Conservation (phyloP, 2,797 vertebrate genomes). For the Sorex maritimensis region DNA sequence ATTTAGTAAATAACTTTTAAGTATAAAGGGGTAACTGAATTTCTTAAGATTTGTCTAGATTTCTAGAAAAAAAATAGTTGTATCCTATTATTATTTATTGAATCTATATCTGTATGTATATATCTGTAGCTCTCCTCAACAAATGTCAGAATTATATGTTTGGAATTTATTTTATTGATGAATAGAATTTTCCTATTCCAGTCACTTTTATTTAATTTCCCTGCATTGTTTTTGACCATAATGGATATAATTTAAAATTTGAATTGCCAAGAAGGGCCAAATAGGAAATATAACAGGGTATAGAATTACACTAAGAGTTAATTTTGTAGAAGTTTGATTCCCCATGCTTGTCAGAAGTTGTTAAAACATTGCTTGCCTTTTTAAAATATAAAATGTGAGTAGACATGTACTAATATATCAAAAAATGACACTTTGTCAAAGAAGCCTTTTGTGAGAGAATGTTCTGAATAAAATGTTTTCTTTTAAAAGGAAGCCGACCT, state of each 20-base stretch:
- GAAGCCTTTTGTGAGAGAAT: slow-evolving; percentile 81
- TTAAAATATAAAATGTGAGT: slow-evolving; percentile 78
- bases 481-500: slow-evolving; percentile 75
- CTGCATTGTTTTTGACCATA: slow-evolving; percentile 47
- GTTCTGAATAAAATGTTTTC: slow-evolving; percentile 84
- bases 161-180: slow-evolving; percentile 68
- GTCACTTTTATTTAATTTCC: slow-evolving; percentile 73
- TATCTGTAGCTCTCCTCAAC: slow-evolving; percentile 27
- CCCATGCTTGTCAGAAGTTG: slow-evolving; percentile 71
- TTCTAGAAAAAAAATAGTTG: slow-evolving; percentile 74
- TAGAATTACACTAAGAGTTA: slow-evolving; percentile 59
- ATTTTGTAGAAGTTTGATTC: slow-evolving; percentile 78
- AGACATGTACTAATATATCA: slow-evolving; percentile 80
- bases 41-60: slow-evolving; percentile 56
- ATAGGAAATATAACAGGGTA: slow-evolving; percentile 70
- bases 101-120: slow-evolving; percentile 24
- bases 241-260: slow-evolving; percentile 68
- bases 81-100: slow-evolving; percentile 59
- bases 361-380: slow-evolving; percentile 80
- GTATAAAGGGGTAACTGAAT: not conserved
- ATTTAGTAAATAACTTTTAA: not conserved
- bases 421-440: slow-evolving; percentile 86
- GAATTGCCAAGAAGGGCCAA: slow-evolving; percentile 43
- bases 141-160: slow-evolving; percentile 53
- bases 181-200: slow-evolving; percentile 58